phyloP scores from a whole-genome alignment of 2,113 vertebrate genomes.

The Cochlearius cochlearius region DNA sequence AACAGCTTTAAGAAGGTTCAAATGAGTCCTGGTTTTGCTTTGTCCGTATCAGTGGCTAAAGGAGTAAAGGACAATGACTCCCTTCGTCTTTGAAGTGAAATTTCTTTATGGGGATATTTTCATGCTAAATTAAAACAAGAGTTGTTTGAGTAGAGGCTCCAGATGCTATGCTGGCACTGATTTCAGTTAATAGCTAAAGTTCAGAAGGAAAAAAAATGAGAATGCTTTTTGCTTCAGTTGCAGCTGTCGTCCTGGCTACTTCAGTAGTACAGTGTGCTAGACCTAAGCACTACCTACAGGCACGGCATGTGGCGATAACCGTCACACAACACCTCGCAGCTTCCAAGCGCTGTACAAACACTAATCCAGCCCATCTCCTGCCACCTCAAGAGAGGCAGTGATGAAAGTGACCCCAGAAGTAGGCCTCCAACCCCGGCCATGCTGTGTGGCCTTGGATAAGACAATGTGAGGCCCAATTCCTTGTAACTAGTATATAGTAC shows the following conservation, averaged over 20 bases:
- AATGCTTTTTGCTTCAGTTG: conserved; percentile 14
- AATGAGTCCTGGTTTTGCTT: not conserved
- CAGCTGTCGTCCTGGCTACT: conserved; percentile 53
- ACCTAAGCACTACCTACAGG: not conserved
- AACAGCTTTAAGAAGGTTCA: not conserved
- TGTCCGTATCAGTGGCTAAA: not conserved
- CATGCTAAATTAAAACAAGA: conserved; percentile 26
- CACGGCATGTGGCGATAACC: not conserved
- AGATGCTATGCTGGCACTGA: conserved; percentile 43
- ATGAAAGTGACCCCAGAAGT: not conserved
- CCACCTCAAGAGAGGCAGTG: conserved; percentile 11
- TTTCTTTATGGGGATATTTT: conserved; percentile 39
- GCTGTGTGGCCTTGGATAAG: not conserved
- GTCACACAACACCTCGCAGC: not conserved
- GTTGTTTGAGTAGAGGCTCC: conserved; percentile 5
- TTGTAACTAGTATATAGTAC: not conserved
- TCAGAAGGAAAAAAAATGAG: not conserved
- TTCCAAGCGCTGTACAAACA: conserved; percentile 44
- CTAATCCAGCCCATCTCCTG: conserved; percentile 4
- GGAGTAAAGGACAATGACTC: not conserved
- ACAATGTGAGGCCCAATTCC: not conserved
- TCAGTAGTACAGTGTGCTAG: not conserved
- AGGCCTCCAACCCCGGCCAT: not conserved
- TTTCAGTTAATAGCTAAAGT: conserved; percentile 39
- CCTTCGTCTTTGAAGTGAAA: conserved; percentile 32